Conservation (phyloP, 2,113 vertebrate species). For the Laticauda colubrina region DNA sequence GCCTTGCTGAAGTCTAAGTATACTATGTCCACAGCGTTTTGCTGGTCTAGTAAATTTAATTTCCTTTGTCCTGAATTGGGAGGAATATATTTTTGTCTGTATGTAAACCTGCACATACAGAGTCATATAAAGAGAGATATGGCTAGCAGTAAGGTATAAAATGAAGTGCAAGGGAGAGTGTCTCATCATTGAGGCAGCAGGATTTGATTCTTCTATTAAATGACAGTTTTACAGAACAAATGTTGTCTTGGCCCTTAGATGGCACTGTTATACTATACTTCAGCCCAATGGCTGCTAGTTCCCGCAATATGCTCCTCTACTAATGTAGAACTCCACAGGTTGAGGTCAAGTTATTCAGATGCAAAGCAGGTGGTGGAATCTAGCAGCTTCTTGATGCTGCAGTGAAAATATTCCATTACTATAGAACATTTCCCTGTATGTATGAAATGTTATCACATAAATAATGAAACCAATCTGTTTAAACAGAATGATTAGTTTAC, state of each 20-base stretch:
- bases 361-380: not conserved
- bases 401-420: not conserved
- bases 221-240: not conserved
- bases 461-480: not conserved
- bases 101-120: not conserved
- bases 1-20: too few relatives aligned
- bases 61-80: not conserved
- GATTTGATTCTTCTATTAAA: not conserved
- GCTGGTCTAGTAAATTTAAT: too few relatives aligned
- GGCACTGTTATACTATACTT: not conserved
- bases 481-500: not conserved
- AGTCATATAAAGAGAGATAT: not conserved
- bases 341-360: not conserved
- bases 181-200: not conserved
- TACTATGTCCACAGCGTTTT: too few relatives aligned
- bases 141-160: too few relatives aligned
- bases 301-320: not conserved
- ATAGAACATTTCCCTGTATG: not conserved
- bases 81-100: not conserved
- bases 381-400: not conserved
- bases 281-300: not conserved
- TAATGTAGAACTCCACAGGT: not conserved
- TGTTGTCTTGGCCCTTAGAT: conserved; percentile 12
- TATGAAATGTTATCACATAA: not conserved
- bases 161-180: not conserved